Evolutionary conservation across 2,888 invertebrate genomes (phyloP), one percentile per base, ranked within the genome.

Genomic region (Adelognathus sp.): DNA sequence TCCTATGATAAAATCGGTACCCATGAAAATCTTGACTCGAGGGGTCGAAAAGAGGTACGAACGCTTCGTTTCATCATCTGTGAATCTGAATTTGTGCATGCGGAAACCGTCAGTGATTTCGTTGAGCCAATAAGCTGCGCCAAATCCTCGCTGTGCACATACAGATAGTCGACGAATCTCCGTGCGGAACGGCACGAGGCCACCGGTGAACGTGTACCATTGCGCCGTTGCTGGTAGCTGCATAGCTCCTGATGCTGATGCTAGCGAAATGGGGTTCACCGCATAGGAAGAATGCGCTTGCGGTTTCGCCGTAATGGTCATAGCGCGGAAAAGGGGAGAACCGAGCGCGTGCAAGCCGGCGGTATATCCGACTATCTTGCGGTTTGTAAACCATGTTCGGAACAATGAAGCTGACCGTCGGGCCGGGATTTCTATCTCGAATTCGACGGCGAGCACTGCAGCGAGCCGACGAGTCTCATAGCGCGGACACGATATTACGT

Each of bases 221-320:
- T 14, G 56, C 36, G 27, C 11, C 33, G 14, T 14, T 29, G n/a
- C 52, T 33, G 50, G 31, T 50, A 7, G 50, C 36, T 31, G 24
- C 18, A 21, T 33, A 64, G 50, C 33, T 36, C 24, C 36, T 58
- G 41, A 66, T 74, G 58, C 60, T 54, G 60, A 66, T 58, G 64
- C 44, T 76, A 41, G 41, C 41, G 18, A 18, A 60, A 71, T 29
- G 33, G 50, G 70, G 52, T 41, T 69, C 52, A 72, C 77, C 60
- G 58, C 71, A 44, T 46, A 61, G 64, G 75, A 83, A 82, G 82
- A 85, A 83, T 84, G 73, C 74, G 64, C 54, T 81, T 80, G 85
- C 77, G 83, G 84, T 86, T 84, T 82, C 76, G 77, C 78, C 64
- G 81, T 86, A 84, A 85, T 86, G 81, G 79, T 75, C 76, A 81